phyloP scores from a whole-genome alignment of 2,797 vertebrate genomes.

The Acropternis orthonyx region DNA sequence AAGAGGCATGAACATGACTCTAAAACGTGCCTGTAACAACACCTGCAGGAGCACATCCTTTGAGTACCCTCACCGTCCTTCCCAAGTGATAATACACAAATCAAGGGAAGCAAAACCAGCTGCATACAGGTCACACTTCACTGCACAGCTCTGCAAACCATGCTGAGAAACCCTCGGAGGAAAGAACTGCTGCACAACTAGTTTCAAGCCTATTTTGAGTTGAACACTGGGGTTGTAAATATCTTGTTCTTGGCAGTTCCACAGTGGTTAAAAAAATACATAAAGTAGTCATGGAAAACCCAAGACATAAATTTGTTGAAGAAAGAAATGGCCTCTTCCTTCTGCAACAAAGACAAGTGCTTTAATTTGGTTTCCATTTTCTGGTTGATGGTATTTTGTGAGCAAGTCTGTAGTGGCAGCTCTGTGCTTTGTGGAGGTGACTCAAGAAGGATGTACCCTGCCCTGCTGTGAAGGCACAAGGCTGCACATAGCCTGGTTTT shows the following conservation, averaged over 20 bases:
- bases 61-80: background rate
- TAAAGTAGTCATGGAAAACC: constrained; percentile 7
- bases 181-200: background rate
- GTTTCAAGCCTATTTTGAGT: constrained; percentile 12
- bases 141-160: constrained; percentile 30
- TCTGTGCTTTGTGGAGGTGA: background rate
- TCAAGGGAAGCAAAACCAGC: constrained; percentile 22
- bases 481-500: background rate
- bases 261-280: constrained; percentile 8
- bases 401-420: background rate
- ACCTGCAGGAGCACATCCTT: background rate
- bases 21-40: background rate
- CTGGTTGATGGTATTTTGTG: background rate
- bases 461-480: background rate
- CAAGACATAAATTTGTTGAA: background rate
- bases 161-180: constrained; percentile 6
- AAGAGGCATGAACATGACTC: background rate
- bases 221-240: constrained; percentile 22
- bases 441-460: background rate
- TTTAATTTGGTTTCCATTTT: background rate
- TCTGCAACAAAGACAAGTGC: background rate
- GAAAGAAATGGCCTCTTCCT: background rate
- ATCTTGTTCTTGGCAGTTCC: constrained; percentile 18
- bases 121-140: constrained; percentile 33
- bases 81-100: background rate